Base-by-base conservation (phyloP, 2,797 vertebrate species). In the Scomberomorus guttatus region DNA sequence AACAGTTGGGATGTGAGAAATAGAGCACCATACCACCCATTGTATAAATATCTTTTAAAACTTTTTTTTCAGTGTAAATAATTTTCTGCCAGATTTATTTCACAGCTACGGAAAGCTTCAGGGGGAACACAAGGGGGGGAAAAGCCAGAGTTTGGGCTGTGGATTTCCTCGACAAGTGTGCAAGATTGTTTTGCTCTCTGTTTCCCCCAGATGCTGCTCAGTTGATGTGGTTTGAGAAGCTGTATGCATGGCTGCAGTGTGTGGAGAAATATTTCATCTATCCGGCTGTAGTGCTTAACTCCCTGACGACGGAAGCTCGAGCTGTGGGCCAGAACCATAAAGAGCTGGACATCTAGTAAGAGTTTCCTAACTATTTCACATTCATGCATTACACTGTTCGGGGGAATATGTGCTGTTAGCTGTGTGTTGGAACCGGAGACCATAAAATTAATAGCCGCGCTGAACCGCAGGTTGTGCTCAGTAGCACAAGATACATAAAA, bases 211-310 rank as follows among this genome's bases (percentile, higher is more conserved):
- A 97, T 62, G 97, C 97, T 0, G 97, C 97, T 65, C 96, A 97
- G 92, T 83, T 98, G 87, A 98, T 97, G 97, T 98, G 97, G 97
- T 98, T 98, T 81, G 97, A 98, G 94, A 98, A 98, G 91, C 89
- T 97, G 51, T 97, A 97, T 0, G 96, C 97, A 0, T 96, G 97
- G 95, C 95, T 98, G 77, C 97, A 98, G 93, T 98, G 97, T 8
- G 91, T 96, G 46, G 97, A 98, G 94, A 98, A 97, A 77, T 97
- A 97, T 75, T 95, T 97, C 72, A 96, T 98, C 92, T 97, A 98
- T 84, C 97, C 97, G 0, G 97, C 97, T 0, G 97, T 98, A 79
- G 96, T 97, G 88, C 96, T 98, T 54, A 97, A 96, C 18, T 97
- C 97, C 34, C 94, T 97, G 66, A 97, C 97, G 0, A 96, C 96